Percentiles rank a stretch among this genome's conserved stretches.
Conservation (phyloP, 2,888 invertebrate species). For the Leucoptera coffeella region DNA sequence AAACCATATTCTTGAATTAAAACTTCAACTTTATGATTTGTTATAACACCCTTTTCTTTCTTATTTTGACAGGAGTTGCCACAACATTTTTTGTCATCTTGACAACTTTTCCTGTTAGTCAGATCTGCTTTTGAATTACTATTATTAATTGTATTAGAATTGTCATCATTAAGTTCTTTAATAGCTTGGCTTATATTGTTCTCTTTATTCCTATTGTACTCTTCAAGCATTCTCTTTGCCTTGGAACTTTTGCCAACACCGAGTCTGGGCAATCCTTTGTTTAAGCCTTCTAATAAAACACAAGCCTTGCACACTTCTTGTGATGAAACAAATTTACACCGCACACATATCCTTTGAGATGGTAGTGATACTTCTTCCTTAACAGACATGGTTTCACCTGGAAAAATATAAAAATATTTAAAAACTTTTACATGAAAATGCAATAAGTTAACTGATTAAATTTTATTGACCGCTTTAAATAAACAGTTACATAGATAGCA, state of each 20-base stretch:
- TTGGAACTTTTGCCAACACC: constrained; percentile 89
- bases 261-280: constrained; percentile 83
- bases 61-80: too few relatives aligned
- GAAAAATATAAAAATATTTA: too few relatives aligned
- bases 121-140: neutral
- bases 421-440: too few relatives aligned
- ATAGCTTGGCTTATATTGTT: constrained; percentile 11
- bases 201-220: constrained; percentile 24
- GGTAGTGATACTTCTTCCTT: constrained; percentile 81
- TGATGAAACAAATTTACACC: constrained; percentile 89
- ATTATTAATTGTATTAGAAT: neutral
- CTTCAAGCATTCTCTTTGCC: constrained; percentile 60
- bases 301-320: constrained; percentile 96
- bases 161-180: constrained; percentile 12
- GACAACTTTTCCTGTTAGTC: neutral
- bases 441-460: too few relatives aligned
- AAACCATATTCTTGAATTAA: too few relatives aligned
- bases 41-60: neutral
- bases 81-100: too few relatives aligned
- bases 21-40: too few relatives aligned
- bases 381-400: constrained; percentile 79
- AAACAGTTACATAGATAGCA: too few relatives aligned
- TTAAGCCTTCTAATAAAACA: constrained; percentile 89
- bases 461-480: too few relatives aligned
- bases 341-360: constrained; percentile 67